Evolutionary conservation across 2,888 invertebrate species (phyloP).

Genomic region (Carpatolechia fugitivella): DNA sequence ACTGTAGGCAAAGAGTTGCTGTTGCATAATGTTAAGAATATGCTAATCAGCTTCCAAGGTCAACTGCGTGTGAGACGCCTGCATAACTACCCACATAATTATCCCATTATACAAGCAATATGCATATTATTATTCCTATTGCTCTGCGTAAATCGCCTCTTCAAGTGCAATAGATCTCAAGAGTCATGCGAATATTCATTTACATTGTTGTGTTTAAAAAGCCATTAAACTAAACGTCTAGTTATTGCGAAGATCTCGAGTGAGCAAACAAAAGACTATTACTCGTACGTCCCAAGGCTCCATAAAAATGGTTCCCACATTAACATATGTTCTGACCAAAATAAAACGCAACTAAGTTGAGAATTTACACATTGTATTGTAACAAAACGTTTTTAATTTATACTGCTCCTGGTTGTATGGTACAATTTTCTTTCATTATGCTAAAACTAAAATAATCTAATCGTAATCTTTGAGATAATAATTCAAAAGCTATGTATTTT

Average conservation of each 20-base stretch:
- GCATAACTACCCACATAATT: conserved; percentile 9
- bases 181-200: not conserved
- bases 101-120: conserved; percentile 1
- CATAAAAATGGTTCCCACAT: conserved; percentile 7
- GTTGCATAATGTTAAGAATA: conserved; percentile 12
- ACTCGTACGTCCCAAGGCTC: not conserved
- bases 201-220: not conserved
- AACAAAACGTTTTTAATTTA: no score
- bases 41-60: conserved; percentile 11
- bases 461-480: no score
- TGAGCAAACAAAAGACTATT: not conserved
- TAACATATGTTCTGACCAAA: not conserved
- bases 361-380: no score
- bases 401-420: no score
- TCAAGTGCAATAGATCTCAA: not conserved
- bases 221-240: not conserved
- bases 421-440: no score
- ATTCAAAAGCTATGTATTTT: no score
- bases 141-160: not conserved
- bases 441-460: no score
- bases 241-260: not conserved
- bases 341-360: not conserved
- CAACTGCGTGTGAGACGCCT: not conserved
- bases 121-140: not conserved
- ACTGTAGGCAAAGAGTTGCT: conserved; percentile 13